phyloP scores from a whole-genome alignment of 2,797 vertebrate genomes.

The Morus bassanus region DNA sequence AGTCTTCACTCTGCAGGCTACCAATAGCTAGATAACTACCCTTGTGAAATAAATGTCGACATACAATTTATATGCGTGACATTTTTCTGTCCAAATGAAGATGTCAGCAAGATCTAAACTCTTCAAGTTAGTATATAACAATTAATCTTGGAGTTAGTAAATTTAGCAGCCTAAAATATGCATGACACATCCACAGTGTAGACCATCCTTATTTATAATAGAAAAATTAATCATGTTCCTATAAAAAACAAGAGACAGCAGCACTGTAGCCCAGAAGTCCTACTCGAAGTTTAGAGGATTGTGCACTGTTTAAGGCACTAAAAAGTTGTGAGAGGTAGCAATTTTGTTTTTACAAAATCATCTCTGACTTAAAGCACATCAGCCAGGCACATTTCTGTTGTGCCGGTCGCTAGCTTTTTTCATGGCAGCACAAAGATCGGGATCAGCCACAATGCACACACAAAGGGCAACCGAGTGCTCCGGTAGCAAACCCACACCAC shows the following conservation, averaged over 20 bases:
- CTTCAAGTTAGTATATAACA: not conserved
- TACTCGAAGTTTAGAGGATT: not conserved
- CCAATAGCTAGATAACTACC: not conserved
- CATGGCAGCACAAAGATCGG: not conserved
- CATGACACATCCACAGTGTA: not conserved
- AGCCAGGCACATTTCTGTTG: not conserved
- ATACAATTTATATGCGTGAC: not conserved
- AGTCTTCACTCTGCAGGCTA: not conserved
- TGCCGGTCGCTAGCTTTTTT: not conserved
- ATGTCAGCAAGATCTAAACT: not conserved
- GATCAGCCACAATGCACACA: fast-evolving
- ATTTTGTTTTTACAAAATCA: not conserved
- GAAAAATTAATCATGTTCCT: not conserved
- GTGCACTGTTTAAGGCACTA: not conserved
- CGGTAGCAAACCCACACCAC: not conserved
- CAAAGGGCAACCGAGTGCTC: not conserved
- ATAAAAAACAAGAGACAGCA: not conserved
- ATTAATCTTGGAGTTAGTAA: not conserved
- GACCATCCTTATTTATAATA: not conserved
- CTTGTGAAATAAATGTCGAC: not conserved
- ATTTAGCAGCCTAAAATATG: not conserved
- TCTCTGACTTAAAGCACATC: not conserved
- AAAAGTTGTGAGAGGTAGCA: not conserved
- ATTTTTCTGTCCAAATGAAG: slow-evolving; percentile 19
- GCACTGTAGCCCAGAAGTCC: not conserved